Evolutionary conservation across 2,797 vertebrate species (phyloP).

Genomic region (Nannoperca obscura): DNA sequence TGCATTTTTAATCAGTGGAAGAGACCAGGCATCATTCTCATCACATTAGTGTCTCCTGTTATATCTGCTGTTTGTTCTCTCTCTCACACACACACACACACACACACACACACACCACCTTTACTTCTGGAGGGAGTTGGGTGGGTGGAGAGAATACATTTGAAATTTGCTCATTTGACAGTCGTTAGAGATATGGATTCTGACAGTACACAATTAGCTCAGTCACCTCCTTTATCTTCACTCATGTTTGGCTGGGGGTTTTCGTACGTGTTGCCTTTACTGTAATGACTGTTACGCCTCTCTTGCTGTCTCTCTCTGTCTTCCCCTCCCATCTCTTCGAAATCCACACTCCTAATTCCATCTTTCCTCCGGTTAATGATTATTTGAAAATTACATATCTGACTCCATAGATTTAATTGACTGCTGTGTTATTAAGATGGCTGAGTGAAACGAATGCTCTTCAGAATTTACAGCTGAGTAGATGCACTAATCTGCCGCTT

Average conservation of each 20-base stretch:
- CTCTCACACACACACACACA: conserved; percentile 35
- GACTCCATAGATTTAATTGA: conserved; percentile 73
- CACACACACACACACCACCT: conserved; percentile 23
- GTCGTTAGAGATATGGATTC: conserved; percentile 76
- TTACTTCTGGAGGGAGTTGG: conserved; percentile 47
- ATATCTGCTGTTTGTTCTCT: neutral
- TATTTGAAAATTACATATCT: conserved; percentile 71
- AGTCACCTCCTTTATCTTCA: conserved; percentile 81
- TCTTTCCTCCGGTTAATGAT: conserved; percentile 59
- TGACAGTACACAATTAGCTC: conserved; percentile 82
- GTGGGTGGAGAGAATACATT: conserved; percentile 72
- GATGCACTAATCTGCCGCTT: conserved; percentile 59
- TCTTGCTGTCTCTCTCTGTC: conserved; percentile 14
- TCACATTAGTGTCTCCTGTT: conserved; percentile 81
- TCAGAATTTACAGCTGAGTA: conserved; percentile 55
- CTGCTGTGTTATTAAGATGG: conserved; percentile 66
- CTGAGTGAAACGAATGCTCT: conserved; percentile 60
- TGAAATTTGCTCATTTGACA: conserved; percentile 81
- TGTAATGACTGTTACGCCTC: conserved; percentile 46
- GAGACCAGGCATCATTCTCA: conserved; percentile 79
- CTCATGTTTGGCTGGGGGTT: conserved; percentile 65
- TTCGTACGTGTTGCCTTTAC: conserved; percentile 50
- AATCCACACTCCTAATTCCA: conserved; percentile 62
- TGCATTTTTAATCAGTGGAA: conserved; percentile 82
- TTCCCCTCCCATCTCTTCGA: conserved; percentile 20